Evolutionary conservation across 2,113 vertebrate genomes (phyloP).

Genomic region (Apteryx owenii): DNA sequence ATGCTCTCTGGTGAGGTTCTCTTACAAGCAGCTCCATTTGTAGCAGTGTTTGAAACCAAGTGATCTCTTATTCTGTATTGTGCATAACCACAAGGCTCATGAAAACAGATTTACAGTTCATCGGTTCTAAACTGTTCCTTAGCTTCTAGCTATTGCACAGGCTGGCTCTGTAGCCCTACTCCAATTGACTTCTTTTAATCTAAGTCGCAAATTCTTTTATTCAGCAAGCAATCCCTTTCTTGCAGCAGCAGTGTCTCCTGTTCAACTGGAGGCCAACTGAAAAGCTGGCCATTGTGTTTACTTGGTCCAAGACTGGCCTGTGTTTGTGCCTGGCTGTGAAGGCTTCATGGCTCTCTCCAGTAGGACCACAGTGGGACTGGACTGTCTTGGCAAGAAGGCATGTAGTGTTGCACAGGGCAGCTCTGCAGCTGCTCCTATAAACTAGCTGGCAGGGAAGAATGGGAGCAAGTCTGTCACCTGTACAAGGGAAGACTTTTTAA

Average conservation of each 20-base stretch:
- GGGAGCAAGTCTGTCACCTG: not conserved
- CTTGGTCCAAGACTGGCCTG: not conserved
- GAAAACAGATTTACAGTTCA: not conserved
- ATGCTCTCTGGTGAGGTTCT: not conserved
- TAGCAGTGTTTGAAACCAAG: not conserved
- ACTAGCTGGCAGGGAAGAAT: not conserved
- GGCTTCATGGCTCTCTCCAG: not conserved
- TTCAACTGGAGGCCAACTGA: not conserved
- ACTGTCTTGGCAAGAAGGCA: not conserved
- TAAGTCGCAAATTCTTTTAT: not conserved
- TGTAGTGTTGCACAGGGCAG: rapidly evolving
- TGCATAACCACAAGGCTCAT: not conserved
- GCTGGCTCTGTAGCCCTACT: not conserved
- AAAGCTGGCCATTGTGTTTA: not conserved
- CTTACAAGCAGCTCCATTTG: not conserved
- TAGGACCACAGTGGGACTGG: not conserved
- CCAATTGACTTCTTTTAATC: not conserved
- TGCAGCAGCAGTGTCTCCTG: not conserved
- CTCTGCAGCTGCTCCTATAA: not conserved
- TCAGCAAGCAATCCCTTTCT: not conserved
- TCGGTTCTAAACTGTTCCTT: not conserved
- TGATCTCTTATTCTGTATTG: not conserved
- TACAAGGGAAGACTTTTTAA: not conserved
- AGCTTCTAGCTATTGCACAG: not conserved
- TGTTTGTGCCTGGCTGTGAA: not conserved